Evolutionary conservation across 2,113 vertebrate species (phyloP).

Genomic region (Cynopterus brachyotis): DNA sequence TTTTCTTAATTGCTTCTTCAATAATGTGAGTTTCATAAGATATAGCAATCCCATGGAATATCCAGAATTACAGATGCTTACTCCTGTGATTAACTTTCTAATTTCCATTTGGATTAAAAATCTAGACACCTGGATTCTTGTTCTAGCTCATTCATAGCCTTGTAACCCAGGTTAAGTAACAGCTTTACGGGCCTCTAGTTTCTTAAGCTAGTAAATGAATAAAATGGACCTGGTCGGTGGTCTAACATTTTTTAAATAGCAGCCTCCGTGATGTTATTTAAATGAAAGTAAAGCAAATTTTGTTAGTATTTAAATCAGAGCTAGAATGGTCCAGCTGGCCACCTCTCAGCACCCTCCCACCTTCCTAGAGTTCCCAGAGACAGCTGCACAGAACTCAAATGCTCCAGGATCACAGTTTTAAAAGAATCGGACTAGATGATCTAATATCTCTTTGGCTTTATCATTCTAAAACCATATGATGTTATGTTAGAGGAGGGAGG

Average conservation of each 20-base stretch:
- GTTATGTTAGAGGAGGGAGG: neutral
- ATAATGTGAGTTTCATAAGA: neutral
- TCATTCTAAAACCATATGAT: neutral
- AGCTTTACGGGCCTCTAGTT: neutral
- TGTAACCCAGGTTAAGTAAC: neutral
- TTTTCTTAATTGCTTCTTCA: conserved; percentile 39
- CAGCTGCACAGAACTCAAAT: neutral
- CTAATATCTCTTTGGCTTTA: neutral
- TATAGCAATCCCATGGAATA: conserved; percentile 6
- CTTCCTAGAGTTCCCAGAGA: neutral
- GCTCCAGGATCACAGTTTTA: neutral
- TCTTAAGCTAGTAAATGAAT: neutral
- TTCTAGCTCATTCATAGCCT: neutral
- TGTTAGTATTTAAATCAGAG: neutral
- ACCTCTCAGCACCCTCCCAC: neutral
- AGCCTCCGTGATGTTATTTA: neutral
- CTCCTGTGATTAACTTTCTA: neutral
- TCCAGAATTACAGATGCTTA: neutral
- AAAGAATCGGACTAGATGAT: neutral
- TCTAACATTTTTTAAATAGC: neutral
- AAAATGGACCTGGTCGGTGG: neutral
- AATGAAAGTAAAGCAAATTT: neutral
- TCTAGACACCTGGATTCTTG: neutral
- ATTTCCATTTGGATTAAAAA: neutral
- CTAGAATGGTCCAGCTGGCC: neutral